Evolutionary conservation across 37 sponge, comb jelly and placozoan genomes (phyloP), one percentile per base, ranked within the genome.

Genomic region (Bolinopsis microptera): DNA sequence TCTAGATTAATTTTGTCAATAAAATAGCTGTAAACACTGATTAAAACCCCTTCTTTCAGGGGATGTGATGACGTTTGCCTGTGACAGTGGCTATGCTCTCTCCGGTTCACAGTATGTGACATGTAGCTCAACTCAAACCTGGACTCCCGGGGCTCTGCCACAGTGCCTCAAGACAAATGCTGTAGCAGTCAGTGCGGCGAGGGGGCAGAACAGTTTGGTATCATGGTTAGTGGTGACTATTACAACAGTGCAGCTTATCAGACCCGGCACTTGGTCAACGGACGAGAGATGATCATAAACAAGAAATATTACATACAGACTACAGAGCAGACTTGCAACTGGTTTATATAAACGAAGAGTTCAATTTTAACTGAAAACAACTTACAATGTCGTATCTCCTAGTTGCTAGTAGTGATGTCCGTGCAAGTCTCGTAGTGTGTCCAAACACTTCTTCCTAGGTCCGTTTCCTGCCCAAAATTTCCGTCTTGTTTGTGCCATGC

Each of bases 101-200:
- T 72, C 75, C 31, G 75, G 75, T 3, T 72, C 75, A 23, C 3
- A n/a, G 75, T 72, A 72, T n/a, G 31, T 72, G 31, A 72, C 75
- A 28, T 72, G 75, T 21, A 28, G 75, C 75, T 30, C 31, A 23
- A 72, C 31, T 5, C 75, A 72, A n/a, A 72, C n/a, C 31, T 72
- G 75, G 75, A 30, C 31, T 30, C 75, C 75, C 3, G 31, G 26
- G 75, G 18, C 75, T 72, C 31, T 30, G 5, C 75, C 75, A 3
- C 3, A 72, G 75, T 72, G 75, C 61, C 5, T 48, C 61, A 48
- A 48, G 61, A 48, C 61, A 18, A 13, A 48, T 48, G 9, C 5
- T 18, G 61, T 13, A 13, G 61, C 61, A 18, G 61, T 48, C 13
- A 48, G 61, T 48, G 61, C 5, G 13, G 61, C 61, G 13, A 48